Percentiles rank a stretch among this genome's conserved stretches.
Conservation (phyloP, 2,797 vertebrate species). For the Sebastes reedi region DNA sequence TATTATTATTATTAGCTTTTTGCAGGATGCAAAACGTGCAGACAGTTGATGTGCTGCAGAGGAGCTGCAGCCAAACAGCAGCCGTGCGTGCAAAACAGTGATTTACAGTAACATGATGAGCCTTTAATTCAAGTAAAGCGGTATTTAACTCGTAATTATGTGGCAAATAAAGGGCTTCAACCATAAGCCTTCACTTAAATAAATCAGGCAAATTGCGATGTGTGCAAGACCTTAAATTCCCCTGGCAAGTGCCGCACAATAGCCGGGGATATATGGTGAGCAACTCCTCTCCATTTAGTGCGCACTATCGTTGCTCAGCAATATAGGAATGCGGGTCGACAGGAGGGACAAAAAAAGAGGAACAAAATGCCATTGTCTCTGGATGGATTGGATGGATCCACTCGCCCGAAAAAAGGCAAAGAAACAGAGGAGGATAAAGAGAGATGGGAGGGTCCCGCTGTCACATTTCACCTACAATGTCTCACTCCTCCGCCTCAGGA, state of each 20-base stretch:
- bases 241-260: slow-evolving; percentile 76
- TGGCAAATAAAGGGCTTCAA: slow-evolving; percentile 66
- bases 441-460: slow-evolving; percentile 83
- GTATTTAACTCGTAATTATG: slow-evolving; percentile 75
- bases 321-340: slow-evolving; percentile 90
- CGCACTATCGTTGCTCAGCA: slow-evolving; percentile 79
- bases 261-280: slow-evolving; percentile 54
- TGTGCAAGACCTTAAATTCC: slow-evolving; percentile 69
- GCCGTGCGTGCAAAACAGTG: slow-evolving; percentile 52
- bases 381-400: slow-evolving; percentile 84
- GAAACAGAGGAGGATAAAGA: slow-evolving; percentile 66
- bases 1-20: too few species aligned
- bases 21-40: background rate
- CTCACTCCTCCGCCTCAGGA: slow-evolving; percentile 82
- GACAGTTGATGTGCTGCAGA: background rate
- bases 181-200: slow-evolving; percentile 80
- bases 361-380: slow-evolving; percentile 93
- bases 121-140: slow-evolving; percentile 64
- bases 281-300: slow-evolving; percentile 84
- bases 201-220: slow-evolving; percentile 77
- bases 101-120: slow-evolving; percentile 81
- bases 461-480: slow-evolving; percentile 82
- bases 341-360: slow-evolving; percentile 87
- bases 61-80: slow-evolving; percentile 20
- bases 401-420: slow-evolving; percentile 77